phyloP scores from a whole-genome alignment of 2,113 vertebrate genomes.

The Aix galericulata region DNA sequence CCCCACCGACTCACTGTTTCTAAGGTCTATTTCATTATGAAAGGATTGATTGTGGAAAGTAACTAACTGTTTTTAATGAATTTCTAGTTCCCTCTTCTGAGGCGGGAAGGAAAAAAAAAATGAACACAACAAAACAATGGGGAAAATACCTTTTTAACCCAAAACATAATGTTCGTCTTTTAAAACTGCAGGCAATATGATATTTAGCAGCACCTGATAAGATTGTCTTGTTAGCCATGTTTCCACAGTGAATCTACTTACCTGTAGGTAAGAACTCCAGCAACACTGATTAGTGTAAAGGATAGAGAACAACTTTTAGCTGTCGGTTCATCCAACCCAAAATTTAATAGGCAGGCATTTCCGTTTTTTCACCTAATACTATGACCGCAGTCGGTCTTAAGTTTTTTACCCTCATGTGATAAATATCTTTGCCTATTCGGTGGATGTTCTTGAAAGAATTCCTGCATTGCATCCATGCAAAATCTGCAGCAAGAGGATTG shows the following conservation, averaged over 20 bases:
- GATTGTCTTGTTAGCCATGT: not conserved
- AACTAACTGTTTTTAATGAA: not conserved
- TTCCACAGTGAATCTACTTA: not conserved
- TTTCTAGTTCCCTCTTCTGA: not conserved
- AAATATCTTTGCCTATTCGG: not conserved
- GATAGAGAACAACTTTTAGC: not conserved
- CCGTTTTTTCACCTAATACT: not conserved
- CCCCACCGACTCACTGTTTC: not conserved
- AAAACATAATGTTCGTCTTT: not conserved
- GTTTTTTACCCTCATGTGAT: not conserved
- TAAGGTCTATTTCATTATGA: not conserved
- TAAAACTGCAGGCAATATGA: accelerated
- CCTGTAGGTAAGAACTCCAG: not conserved
- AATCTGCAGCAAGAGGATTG: not conserved
- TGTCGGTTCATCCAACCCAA: not conserved
- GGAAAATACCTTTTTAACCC: not conserved
- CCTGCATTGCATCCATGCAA: not conserved
- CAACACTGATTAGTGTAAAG: not conserved
- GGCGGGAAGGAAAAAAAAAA: not conserved
- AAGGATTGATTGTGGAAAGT: not conserved
- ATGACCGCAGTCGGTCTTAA: not conserved
- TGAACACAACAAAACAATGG: not conserved
- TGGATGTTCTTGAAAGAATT: not conserved
- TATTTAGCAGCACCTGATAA: not conserved
- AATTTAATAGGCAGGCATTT: not conserved